Evolutionary conservation across 1,140 invertebrate genomes (phyloP).

Genomic region (Tenebrio molitor): DNA sequence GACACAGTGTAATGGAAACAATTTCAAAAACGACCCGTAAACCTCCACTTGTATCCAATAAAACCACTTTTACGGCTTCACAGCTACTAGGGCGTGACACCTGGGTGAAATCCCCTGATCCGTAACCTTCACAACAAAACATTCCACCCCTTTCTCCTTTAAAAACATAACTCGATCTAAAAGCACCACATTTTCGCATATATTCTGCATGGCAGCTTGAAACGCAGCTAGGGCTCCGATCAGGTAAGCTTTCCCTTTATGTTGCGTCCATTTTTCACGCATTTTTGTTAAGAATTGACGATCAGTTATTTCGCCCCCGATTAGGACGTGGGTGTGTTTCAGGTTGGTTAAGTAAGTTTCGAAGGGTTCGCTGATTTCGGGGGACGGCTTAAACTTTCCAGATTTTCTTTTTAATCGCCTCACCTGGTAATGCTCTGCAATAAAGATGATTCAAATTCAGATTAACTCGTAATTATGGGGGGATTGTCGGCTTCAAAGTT

Average conservation of each 20-base stretch:
- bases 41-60: neutral
- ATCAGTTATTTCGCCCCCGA: constrained; percentile 46
- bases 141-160: constrained; percentile 69
- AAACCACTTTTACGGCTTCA: constrained; percentile 23
- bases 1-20: neutral
- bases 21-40: neutral
- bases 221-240: constrained; percentile 63
- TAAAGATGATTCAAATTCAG: constrained; percentile 44
- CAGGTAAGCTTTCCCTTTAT: constrained; percentile 59
- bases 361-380: constrained; percentile 59
- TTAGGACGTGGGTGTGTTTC: constrained; percentile 63
- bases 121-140: constrained; percentile 71
- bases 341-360: constrained; percentile 69
- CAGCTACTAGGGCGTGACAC: constrained; percentile 70
- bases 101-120: constrained; percentile 73
- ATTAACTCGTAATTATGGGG: neutral
- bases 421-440: constrained; percentile 70
- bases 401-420: constrained; percentile 73
- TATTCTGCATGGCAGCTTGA: constrained; percentile 67
- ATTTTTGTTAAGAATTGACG: constrained; percentile 53
- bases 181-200: constrained; percentile 79
- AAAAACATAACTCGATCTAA: constrained; percentile 77
- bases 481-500: too few relatives aligned
- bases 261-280: constrained; percentile 58
- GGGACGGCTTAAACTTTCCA: constrained; percentile 67